These are phyloP conservation scores for Uria aalge DNA, from an alignment of 2,113 vertebrate species.

Conservation along the genomic window DNA sequence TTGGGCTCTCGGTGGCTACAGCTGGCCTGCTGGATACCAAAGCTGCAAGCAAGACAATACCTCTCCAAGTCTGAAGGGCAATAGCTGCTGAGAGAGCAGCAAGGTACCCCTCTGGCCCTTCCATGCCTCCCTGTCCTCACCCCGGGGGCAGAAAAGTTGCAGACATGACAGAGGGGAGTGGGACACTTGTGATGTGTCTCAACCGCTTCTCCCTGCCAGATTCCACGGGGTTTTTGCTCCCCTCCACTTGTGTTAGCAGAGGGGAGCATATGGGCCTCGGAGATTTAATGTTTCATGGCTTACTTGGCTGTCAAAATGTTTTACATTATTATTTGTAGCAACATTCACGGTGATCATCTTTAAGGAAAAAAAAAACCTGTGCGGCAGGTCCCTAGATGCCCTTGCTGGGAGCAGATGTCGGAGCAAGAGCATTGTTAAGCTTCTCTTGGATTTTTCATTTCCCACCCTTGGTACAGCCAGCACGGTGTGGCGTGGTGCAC, in stretches of 20 bases:
- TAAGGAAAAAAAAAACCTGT: slow-evolving; percentile 69
- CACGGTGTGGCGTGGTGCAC: not conserved
- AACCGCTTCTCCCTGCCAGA: not conserved
- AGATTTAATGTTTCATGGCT: slow-evolving; percentile 72
- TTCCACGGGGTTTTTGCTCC: slow-evolving; percentile 5
- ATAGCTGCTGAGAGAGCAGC: not conserved
- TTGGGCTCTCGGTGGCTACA: not conserved
- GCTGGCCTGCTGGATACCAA: not conserved
- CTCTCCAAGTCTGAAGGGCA: not conserved
- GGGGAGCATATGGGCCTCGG: slow-evolving; percentile 63
- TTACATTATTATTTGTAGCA: slow-evolving; percentile 73
- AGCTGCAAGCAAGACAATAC: not conserved
- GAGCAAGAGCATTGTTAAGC: slow-evolving; percentile 47
- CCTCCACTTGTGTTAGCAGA: slow-evolving; percentile 32
- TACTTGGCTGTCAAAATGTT: slow-evolving; percentile 76
- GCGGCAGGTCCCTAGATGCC: slow-evolving; percentile 67
- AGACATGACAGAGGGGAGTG: not conserved
- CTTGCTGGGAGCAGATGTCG: slow-evolving; percentile 74
- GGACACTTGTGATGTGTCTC: not conserved
- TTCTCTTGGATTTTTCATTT: slow-evolving; percentile 55
- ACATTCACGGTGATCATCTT: slow-evolving; percentile 75
- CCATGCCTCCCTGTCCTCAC: not conserved
- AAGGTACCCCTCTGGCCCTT: not conserved
- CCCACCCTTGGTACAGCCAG: slow-evolving; percentile 2
- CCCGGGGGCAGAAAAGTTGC: not conserved